phyloP scores from a whole-genome alignment of 2,113 vertebrate genomes.

The Myotis lucifugus region DNA sequence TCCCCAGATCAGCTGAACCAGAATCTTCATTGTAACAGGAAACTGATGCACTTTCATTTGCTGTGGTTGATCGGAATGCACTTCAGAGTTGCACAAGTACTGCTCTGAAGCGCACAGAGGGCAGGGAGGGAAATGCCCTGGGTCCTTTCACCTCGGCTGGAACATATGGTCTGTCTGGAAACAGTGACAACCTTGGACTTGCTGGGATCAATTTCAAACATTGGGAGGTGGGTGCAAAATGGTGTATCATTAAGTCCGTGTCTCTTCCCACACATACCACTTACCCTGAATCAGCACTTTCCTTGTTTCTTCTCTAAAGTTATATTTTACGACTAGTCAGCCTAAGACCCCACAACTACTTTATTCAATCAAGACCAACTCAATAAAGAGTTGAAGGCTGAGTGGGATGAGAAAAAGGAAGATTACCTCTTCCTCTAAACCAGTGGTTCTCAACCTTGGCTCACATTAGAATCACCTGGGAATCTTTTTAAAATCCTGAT shows the following conservation, averaged over 20 bases:
- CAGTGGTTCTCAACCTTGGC: too few species aligned
- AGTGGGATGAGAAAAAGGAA: background rate
- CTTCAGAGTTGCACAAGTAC: background rate
- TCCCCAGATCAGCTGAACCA: background rate
- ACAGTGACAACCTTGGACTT: background rate
- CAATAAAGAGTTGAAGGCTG: background rate
- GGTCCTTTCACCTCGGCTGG: background rate
- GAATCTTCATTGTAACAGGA: background rate
- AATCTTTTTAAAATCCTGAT: too few species aligned
- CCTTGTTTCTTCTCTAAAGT: background rate
- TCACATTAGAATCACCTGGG: too few species aligned
- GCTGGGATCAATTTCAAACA: background rate
- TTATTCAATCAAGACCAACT: slow-evolving; percentile 10
- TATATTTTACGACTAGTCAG: background rate
- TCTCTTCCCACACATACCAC: background rate
- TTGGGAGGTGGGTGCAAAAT: background rate
- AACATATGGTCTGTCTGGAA: background rate
- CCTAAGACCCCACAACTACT: background rate
- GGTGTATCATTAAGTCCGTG: background rate
- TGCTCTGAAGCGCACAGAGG: background rate
- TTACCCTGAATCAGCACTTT: background rate
- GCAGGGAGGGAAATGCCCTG: background rate
- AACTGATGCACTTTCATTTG: background rate
- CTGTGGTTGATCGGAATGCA: background rate
- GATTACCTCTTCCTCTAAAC: background rate